These are phyloP conservation scores for Eurosta solidaginis DNA, from an alignment of 1,140 invertebrate genomes.

Conservation along the genomic window DNA sequence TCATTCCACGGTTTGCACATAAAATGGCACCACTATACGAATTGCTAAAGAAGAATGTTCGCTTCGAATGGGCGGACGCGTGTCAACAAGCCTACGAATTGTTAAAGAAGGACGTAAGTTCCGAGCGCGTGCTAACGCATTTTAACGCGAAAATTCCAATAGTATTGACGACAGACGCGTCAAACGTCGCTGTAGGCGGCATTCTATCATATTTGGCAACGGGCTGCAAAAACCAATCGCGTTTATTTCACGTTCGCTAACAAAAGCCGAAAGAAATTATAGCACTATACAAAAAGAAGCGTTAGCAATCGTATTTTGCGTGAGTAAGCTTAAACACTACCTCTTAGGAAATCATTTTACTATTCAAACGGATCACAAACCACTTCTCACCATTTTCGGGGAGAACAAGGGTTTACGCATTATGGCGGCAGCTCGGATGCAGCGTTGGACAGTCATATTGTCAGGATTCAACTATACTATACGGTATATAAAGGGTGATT, in stretches of 20 bases:
- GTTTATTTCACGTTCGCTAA: conserved; percentile 36
- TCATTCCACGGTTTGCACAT: conserved; percentile 49
- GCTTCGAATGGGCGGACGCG: conserved; percentile 39
- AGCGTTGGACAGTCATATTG: conserved; percentile 45
- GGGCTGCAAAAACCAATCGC: conserved; percentile 25
- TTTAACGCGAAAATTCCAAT: conserved; percentile 35
- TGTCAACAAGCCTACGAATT: conserved; percentile 28
- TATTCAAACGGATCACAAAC: conserved; percentile 60
- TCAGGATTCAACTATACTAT: conserved; percentile 38
- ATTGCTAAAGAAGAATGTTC: conserved; percentile 41
- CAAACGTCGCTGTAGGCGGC: conserved; percentile 32
- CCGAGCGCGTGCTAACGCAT: conserved; percentile 34
- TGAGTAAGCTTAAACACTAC: conserved; percentile 10
- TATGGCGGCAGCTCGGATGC: conserved; percentile 42
- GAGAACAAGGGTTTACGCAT: conserved; percentile 40
- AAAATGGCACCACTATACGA: conserved; percentile 46
- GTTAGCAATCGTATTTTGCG: conserved; percentile 34
- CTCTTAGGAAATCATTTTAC: conserved; percentile 35
- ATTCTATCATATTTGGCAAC: conserved; percentile 29
- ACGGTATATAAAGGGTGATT: conserved; percentile 20
- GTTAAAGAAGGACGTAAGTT: conserved; percentile 14
- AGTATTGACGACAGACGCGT: conserved; percentile 35
- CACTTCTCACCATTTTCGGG: conserved; percentile 53
- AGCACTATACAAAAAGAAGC: conserved; percentile 40
- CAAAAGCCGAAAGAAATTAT: conserved; percentile 37